These are phyloP conservation scores for Tetheella fluctuosa DNA, from an alignment of 2,888 invertebrate species.

Conservation along the genomic window DNA sequence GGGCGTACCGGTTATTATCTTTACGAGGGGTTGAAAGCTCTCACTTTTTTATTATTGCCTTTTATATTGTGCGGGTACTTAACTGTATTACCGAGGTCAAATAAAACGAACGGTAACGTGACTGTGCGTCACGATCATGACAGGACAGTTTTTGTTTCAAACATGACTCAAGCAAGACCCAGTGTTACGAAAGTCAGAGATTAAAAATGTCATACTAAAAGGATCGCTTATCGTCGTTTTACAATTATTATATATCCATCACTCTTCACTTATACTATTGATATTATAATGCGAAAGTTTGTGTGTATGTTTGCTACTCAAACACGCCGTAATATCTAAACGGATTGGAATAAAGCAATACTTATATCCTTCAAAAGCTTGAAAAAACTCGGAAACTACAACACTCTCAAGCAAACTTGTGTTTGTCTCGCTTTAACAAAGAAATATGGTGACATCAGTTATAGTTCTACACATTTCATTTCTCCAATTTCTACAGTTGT, in stretches of 20 bases:
- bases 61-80: constrained; percentile 67
- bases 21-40: constrained; percentile 79
- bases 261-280: too few relatives aligned
- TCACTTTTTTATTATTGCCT: constrained; percentile 73
- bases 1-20: constrained; percentile 71
- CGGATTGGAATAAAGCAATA: too few relatives aligned
- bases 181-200: not conserved
- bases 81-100: constrained; percentile 60
- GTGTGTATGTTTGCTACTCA: too few relatives aligned
- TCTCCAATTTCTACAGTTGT: constrained; percentile 16
- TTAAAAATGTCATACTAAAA: not conserved
- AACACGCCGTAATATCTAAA: too few relatives aligned
- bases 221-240: not conserved
- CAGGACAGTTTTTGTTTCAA: not conserved
- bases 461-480: not conserved
- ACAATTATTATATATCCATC: not conserved
- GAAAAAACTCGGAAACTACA: too few relatives aligned
- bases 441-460: not conserved
- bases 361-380: too few relatives aligned
- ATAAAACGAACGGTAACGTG: constrained; percentile 37
- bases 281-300: too few relatives aligned
- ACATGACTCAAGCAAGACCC: not conserved
- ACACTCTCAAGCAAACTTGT: not conserved
- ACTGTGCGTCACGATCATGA: not conserved
- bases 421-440: not conserved